These are phyloP conservation scores for Hystrix brachyura DNA, from an alignment of 2,113 vertebrate genomes.

Conservation along the genomic window DNA sequence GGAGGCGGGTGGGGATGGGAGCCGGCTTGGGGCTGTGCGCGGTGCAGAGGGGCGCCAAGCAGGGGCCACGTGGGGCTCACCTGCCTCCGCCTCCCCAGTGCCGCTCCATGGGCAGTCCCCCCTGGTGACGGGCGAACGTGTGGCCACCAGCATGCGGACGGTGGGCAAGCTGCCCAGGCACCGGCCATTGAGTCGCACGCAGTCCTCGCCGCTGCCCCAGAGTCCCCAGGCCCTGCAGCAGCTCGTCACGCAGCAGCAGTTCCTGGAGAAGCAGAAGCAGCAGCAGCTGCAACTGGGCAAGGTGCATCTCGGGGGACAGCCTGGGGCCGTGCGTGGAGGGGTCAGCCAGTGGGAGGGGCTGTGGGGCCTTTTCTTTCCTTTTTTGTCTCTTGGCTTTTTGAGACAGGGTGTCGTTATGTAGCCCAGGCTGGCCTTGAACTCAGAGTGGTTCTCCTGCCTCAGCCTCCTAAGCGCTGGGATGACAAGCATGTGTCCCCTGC, in stretches of 20 bases:
- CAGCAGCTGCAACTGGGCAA: constrained; percentile 92
- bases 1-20: not conserved
- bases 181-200: constrained; percentile 95
- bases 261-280: constrained; percentile 95
- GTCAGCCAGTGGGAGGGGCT: not conserved
- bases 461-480: not conserved
- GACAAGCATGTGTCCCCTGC: not conserved
- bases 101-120: constrained; percentile 96
- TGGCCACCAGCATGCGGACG: constrained; percentile 90
- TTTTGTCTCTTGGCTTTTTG: not conserved
- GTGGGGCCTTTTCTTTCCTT: too few relatives aligned
- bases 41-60: not conserved
- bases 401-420: not conserved
- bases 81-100: constrained; percentile 85
- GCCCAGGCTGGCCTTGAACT: not conserved
- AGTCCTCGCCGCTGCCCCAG: constrained; percentile 96
- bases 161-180: constrained; percentile 95
- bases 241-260: constrained; percentile 96
- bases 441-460: not conserved
- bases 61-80: not conserved
- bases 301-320: constrained; percentile 77
- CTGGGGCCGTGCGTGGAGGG: too few relatives aligned
- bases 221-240: constrained; percentile 97
- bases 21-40: too few relatives aligned
- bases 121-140: constrained; percentile 94